Evolutionary conservation across 2,888 invertebrate species (phyloP).

Genomic region (Elegia similella): DNA sequence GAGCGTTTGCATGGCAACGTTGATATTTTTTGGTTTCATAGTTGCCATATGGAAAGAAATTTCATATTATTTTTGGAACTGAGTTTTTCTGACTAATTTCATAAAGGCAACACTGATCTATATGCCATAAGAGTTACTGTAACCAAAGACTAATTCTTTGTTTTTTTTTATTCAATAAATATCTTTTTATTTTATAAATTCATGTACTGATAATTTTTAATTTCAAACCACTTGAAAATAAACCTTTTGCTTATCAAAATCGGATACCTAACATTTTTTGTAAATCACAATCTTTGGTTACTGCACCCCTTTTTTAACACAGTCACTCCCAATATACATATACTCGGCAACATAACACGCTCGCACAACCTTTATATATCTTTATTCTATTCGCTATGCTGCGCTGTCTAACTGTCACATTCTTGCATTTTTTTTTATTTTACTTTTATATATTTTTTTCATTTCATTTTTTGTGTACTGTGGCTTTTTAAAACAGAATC

Average conservation of each 20-base stretch:
- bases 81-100: background rate
- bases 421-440: background rate
- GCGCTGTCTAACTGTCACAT: constrained; percentile 2
- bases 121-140: background rate
- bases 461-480: background rate
- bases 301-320: background rate
- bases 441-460: constrained; percentile 1
- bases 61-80: background rate
- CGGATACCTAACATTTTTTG: no score
- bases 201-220: no score
- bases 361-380: constrained; percentile 13
- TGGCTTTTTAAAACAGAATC: background rate
- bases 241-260: no score
- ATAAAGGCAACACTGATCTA: constrained; percentile 5
- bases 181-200: background rate
- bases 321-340: constrained; percentile 11
- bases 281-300: background rate
- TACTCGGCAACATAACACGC: constrained; percentile 4
- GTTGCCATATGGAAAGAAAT: background rate
- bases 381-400: constrained; percentile 13
- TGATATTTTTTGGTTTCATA: background rate
- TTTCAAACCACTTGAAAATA: no score
- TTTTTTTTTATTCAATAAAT: background rate
- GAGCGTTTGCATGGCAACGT: background rate
- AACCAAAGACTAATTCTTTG: background rate